A percentile compares a stretch with the other conserved stretches of the same genome.
Conservation (phyloP, 2,888 invertebrate genomes). For the Drosophila nr. medialis region DNA sequence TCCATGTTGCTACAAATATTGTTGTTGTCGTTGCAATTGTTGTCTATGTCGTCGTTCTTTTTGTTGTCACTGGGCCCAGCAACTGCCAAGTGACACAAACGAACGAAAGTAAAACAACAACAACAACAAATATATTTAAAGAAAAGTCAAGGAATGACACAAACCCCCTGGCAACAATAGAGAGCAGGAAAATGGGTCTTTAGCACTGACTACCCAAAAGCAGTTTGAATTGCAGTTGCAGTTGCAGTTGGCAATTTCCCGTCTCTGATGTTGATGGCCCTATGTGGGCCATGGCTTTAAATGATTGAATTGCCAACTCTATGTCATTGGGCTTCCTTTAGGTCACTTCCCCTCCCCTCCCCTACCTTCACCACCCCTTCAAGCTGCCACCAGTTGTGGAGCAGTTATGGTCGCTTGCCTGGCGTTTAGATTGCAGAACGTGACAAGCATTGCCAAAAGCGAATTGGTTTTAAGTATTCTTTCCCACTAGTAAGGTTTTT, state of each 20-base stretch:
- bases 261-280: conserved; percentile 24
- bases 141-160: conserved; percentile 26
- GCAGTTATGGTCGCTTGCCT: conserved; percentile 40
- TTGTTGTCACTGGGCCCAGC: conserved; percentile 57
- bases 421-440: conserved; percentile 62
- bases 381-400: conserved; percentile 15
- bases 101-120: conserved; percentile 52
- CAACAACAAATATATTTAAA: conserved; percentile 15
- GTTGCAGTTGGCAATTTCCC: conserved; percentile 15
- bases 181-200: neutral
- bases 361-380: neutral
- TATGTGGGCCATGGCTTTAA: conserved; percentile 55
- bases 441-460: conserved; percentile 50
- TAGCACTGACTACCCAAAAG: conserved; percentile 12
- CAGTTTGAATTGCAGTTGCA: conserved; percentile 26
- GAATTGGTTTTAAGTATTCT: conserved; percentile 14
- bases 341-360: conserved; percentile 8
- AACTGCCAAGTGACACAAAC: conserved; percentile 70
- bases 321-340: conserved; percentile 34
- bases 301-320: conserved; percentile 74
- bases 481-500: conserved; percentile 16
- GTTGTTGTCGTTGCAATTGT: conserved; percentile 49
- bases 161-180: conserved; percentile 29
- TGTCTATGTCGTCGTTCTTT: conserved; percentile 43
- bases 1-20: conserved; percentile 52